Percentiles rank a stretch among this genome's conserved stretches.
Conservation (phyloP, 35 echinoderm and acorn worm genomes). For the Ptychodera flava region DNA sequence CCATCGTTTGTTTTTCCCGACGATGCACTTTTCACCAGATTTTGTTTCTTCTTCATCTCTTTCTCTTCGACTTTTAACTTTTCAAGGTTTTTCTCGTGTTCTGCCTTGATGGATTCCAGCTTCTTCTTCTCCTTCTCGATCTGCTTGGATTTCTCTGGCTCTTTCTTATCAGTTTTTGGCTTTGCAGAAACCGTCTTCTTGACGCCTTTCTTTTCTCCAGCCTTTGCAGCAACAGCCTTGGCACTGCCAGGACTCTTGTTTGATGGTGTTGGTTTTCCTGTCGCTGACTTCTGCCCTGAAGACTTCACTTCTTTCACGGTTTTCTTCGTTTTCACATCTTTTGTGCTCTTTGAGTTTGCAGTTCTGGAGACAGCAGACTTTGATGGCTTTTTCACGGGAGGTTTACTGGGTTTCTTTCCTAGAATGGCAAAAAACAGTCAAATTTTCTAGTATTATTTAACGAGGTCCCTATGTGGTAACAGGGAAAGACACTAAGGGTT, state of each 20-base stretch:
- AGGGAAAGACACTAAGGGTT: no score
- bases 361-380: no score
- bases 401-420: conserved; percentile 1
- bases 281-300: not conserved
- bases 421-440: no score
- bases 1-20: not conserved
- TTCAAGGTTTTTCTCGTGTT: not conserved
- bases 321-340: not conserved
- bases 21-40: not conserved
- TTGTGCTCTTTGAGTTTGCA: not conserved
- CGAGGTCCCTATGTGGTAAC: no score
- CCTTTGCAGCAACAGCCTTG: not conserved
- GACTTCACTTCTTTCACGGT: not conserved
- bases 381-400: no score
- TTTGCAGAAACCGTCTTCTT: not conserved
- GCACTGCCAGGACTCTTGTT: not conserved
- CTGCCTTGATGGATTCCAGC: not conserved
- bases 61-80: not conserved
- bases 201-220: not conserved
- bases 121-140: not conserved
- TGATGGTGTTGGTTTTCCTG: not conserved
- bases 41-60: not conserved
- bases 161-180: not conserved
- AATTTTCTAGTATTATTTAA: no score
- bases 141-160: not conserved